phyloP scores from a whole-genome alignment of 2,888 invertebrate genomes.

The Epicampocera succincta region DNA sequence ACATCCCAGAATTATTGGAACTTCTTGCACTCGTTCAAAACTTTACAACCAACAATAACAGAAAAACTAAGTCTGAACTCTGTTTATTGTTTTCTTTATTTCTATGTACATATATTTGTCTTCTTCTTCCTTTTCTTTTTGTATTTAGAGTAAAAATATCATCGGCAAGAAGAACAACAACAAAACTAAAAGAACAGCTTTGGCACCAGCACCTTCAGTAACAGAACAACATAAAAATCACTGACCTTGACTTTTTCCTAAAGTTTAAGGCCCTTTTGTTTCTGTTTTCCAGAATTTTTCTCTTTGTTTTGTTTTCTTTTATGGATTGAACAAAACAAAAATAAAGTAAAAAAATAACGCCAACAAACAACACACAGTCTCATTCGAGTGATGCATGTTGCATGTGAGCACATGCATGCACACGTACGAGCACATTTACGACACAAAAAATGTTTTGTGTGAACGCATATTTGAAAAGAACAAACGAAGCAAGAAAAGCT shows the following conservation, averaged over 20 bases:
- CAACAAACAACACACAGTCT: constrained; percentile 30
- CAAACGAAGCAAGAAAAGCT: constrained; percentile 33
- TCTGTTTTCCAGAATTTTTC: constrained; percentile 30
- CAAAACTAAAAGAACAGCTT: neutral
- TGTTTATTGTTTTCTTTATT: constrained; percentile 9
- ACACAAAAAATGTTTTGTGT: constrained; percentile 1
- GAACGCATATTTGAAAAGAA: constrained; percentile 60
- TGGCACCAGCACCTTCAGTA: neutral
- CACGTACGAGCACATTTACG: neutral
- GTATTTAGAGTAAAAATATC: constrained; percentile 18
- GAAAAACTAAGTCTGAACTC: constrained; percentile 39
- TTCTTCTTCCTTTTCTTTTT: neutral
- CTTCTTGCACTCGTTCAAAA: constrained; percentile 22
- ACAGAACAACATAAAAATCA: constrained; percentile 58
- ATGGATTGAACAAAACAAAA: constrained; percentile 17
- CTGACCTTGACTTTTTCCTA: constrained; percentile 79
- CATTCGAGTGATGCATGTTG: constrained; percentile 48
- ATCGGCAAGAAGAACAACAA: constrained; percentile 6
- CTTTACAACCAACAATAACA: constrained; percentile 21
- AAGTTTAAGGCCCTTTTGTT: constrained; percentile 79
- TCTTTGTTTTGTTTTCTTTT: constrained; percentile 30
- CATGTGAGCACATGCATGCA: neutral
- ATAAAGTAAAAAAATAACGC: neutral
- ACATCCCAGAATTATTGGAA: constrained; percentile 40
- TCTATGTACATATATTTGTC: too few relatives aligned